A percentile compares a stretch with the other conserved stretches of the same genome.
These are phyloP conservation scores for Apodemus speciosus DNA, from an alignment of 2,113 vertebrate genomes.

Conservation along the genomic window DNA sequence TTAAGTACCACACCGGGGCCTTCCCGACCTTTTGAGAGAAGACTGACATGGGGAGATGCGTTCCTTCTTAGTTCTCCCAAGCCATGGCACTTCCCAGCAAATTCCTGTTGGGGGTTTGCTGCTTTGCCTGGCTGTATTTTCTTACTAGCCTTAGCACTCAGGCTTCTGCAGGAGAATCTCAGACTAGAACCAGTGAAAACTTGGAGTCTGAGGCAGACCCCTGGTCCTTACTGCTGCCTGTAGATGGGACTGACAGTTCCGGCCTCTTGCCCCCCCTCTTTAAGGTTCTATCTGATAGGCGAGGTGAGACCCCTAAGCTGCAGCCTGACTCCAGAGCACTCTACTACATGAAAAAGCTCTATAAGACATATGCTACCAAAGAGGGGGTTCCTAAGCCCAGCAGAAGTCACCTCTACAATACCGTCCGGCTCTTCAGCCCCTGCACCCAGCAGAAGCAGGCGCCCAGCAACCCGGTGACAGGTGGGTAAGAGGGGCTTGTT, in stretches of 20 bases:
- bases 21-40: constrained; percentile 13
- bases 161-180: constrained; percentile 26
- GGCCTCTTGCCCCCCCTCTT: constrained; percentile 87
- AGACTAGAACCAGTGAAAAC: neutral
- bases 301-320: constrained; percentile 68
- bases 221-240: constrained; percentile 12
- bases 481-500: constrained; percentile 62
- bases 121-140: constrained; percentile 71
- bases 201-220: neutral
- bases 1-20: constrained; percentile 63
- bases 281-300: constrained; percentile 86
- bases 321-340: constrained; percentile 90
- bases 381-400: constrained; percentile 87
- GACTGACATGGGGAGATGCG: constrained; percentile 53
- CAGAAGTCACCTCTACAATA: constrained; percentile 89
- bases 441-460: constrained; percentile 84
- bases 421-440: constrained; percentile 92
- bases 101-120: constrained; percentile 78
- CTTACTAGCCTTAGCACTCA: constrained; percentile 62
- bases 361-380: constrained; percentile 88
- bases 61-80: constrained; percentile 14
- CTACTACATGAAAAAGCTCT: constrained; percentile 93
- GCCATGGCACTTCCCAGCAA: constrained; percentile 79
- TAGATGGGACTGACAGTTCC: neutral
- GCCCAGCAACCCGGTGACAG: constrained; percentile 79